phyloP scores from a whole-genome alignment of 2,888 invertebrate species.

The Archaeoteleia sp. region DNA sequence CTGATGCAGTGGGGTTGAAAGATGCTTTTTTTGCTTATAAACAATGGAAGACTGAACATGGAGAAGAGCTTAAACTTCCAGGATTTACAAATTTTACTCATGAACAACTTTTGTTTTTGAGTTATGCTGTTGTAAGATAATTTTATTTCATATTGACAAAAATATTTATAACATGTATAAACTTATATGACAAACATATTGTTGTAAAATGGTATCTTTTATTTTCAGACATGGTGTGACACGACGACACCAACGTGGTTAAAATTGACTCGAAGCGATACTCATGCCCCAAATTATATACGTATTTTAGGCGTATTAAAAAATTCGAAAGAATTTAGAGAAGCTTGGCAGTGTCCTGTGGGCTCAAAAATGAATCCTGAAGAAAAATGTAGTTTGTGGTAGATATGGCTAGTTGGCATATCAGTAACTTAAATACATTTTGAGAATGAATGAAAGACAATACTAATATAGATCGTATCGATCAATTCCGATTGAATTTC shows the following conservation, averaged over 20 bases:
- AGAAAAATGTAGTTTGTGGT: slow-evolving; percentile 76
- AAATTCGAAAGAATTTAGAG: slow-evolving; percentile 84
- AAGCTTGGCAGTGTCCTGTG: slow-evolving; percentile 76
- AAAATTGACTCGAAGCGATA: slow-evolving; percentile 81
- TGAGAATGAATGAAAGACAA: too few species aligned
- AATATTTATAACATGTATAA: too few species aligned
- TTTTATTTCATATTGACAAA: too few species aligned
- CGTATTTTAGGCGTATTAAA: slow-evolving; percentile 82
- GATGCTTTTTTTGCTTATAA: slow-evolving; percentile 84
- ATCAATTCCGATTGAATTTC: too few species aligned
- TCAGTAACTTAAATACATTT: too few species aligned
- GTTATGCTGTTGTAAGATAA: slow-evolving; percentile 85
- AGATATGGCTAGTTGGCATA: too few species aligned
- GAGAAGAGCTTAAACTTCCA: slow-evolving; percentile 81
- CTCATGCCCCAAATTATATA: slow-evolving; percentile 84
- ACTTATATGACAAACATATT: too few species aligned
- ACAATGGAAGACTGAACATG: slow-evolving; percentile 77
- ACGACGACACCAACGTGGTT: slow-evolving; percentile 80
- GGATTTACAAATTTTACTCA: slow-evolving; percentile 83
- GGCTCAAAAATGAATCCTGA: slow-evolving; percentile 78
- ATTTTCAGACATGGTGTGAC: slow-evolving; percentile 88
- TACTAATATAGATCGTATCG: too few species aligned
- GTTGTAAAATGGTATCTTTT: slow-evolving; percentile 23
- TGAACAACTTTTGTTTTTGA: slow-evolving; percentile 87
- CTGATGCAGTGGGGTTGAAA: slow-evolving; percentile 87